phyloP scores from a whole-genome alignment of 2,113 vertebrate species.

The Pachypanchax playfairii region DNA sequence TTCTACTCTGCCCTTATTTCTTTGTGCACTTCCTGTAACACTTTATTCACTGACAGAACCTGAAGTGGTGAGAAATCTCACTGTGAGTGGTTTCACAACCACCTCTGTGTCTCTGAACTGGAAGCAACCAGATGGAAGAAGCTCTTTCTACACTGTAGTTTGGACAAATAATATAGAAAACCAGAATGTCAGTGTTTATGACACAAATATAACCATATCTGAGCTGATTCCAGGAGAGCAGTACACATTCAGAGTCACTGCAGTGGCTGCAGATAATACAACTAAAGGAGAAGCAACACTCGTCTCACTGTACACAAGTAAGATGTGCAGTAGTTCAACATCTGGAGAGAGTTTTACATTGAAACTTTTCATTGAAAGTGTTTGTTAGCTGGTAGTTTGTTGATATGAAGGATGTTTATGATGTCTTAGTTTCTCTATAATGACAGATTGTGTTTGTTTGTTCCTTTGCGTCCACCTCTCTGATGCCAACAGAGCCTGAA shows the following conservation, averaged over 20 bases:
- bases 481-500: too few species aligned
- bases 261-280: not conserved
- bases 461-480: too few species aligned
- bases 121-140: constrained; percentile 26
- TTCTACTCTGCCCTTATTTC: too few species aligned
- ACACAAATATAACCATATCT: not conserved
- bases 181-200: not conserved
- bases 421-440: too few species aligned
- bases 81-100: constrained; percentile 4
- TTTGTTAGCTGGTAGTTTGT: too few species aligned
- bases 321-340: too few species aligned
- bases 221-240: not conserved
- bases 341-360: too few species aligned
- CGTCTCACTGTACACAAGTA: not conserved
- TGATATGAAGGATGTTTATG: too few species aligned
- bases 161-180: not conserved
- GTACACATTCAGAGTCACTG: not conserved
- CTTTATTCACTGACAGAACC: not conserved
- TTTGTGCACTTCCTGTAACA: too few species aligned
- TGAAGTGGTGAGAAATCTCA: constrained; percentile 5
- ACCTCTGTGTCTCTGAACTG: constrained; percentile 47
- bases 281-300: not conserved
- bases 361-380: too few species aligned
- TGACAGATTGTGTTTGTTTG: too few species aligned
- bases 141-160: constrained; percentile 7